Evolutionary conservation across 2,888 invertebrate genomes (phyloP).

Genomic region (Philereme vetulata): DNA sequence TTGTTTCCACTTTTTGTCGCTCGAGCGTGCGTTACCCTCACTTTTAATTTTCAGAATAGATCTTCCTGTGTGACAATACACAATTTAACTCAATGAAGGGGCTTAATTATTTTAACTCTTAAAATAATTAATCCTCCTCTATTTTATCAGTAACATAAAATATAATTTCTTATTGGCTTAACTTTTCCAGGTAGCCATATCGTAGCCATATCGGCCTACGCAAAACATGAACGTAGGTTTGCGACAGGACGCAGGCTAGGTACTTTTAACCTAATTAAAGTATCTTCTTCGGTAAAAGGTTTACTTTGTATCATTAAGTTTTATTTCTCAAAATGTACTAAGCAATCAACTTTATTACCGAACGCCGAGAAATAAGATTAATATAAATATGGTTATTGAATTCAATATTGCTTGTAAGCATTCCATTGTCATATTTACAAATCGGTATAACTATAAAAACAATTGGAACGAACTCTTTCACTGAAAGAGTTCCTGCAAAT

Average conservation of each 20-base stretch:
- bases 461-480: conserved; percentile 51
- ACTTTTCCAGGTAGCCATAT: conserved; percentile 26
- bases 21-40: conserved; percentile 72
- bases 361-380: not conserved
- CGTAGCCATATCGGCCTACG: conserved; percentile 23
- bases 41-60: conserved; percentile 19
- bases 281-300: conserved; percentile 11
- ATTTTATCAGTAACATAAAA: conserved; percentile 21
- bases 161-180: conserved; percentile 28
- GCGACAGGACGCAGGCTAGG: conserved; percentile 6
- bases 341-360: not conserved
- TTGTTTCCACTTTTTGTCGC: conserved; percentile 67
- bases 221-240: conserved; percentile 13
- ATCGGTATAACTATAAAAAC: conserved; percentile 47
- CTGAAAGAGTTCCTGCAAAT: conserved; percentile 60
- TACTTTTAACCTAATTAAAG: conserved; percentile 32
- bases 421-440: conserved; percentile 45
- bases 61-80: conserved; percentile 13
- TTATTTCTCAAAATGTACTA: not conserved
- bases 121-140: conserved; percentile 1
- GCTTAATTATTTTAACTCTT: too few relatives aligned
- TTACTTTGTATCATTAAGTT: conserved; percentile 1
- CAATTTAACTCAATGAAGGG: conserved; percentile 2
- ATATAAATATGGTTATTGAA: too few relatives aligned
- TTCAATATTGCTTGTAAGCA: not conserved